These are phyloP conservation scores for Acrobasis suavella DNA, from an alignment of 2,888 invertebrate species.

Conservation along the genomic window DNA sequence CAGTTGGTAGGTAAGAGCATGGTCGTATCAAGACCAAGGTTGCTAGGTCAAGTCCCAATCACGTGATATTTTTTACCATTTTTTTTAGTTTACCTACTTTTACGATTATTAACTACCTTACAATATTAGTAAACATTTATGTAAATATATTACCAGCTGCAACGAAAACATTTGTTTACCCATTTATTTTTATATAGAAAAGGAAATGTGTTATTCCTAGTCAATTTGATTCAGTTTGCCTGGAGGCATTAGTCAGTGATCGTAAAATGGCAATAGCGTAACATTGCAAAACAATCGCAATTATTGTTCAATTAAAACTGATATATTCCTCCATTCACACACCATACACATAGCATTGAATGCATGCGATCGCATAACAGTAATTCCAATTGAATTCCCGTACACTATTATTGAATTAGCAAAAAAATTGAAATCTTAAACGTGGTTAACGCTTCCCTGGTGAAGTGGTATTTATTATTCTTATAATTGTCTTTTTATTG, in stretches of 20 bases:
- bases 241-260: conserved; percentile 22
- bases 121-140: no score
- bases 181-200: no score
- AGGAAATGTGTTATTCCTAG: no score
- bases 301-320: conserved; percentile 50
- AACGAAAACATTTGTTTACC: no score
- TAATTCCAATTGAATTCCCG: conserved; percentile 23
- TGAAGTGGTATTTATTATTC: conserved; percentile 17
- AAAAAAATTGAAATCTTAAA: conserved; percentile 29
- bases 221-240: conserved; percentile 10
- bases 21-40: no score
- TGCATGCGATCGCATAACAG: conserved; percentile 38
- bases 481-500: neutral
- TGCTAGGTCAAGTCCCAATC: no score
- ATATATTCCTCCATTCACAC: conserved; percentile 46
- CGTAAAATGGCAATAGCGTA: conserved; percentile 34
- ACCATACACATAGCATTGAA: conserved; percentile 22
- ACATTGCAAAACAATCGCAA: conserved; percentile 39
- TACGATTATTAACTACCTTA: no score
- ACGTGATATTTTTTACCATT: no score
- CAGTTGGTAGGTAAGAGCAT: no score
- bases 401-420: conserved; percentile 31
- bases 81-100: no score
- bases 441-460: conserved; percentile 11
- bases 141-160: no score